These are phyloP conservation scores for Notothenia rossii DNA, from an alignment of 2,113 vertebrate species.

Conservation along the genomic window DNA sequence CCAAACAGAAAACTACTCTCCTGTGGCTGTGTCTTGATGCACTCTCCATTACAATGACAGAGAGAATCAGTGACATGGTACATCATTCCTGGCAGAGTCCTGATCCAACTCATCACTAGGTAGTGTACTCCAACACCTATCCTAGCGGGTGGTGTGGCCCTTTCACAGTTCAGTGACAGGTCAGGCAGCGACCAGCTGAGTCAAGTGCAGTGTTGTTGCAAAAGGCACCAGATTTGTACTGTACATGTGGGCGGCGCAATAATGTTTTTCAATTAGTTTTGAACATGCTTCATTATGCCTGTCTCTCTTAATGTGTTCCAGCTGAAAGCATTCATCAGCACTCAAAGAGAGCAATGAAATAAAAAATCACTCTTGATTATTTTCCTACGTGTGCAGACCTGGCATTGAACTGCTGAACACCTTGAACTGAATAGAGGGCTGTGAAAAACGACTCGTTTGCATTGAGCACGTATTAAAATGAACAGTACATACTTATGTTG, in stretches of 20 bases:
- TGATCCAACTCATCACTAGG: too few relatives aligned
- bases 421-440: neutral
- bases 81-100: too few relatives aligned
- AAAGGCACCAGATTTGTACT: neutral
- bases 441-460: neutral
- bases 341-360: constrained; percentile 25
- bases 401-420: constrained; percentile 7
- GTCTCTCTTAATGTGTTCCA: constrained; percentile 22
- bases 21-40: too few relatives aligned
- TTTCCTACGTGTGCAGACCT: constrained; percentile 31
- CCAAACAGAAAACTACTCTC: too few relatives aligned
- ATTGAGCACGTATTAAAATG: neutral
- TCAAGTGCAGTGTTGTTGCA: constrained; percentile 22
- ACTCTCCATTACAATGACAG: too few relatives aligned
- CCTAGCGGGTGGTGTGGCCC: neutral
- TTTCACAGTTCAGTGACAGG: constrained; percentile 3
- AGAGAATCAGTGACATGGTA: too few relatives aligned
- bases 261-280: neutral
- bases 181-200: neutral
- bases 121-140: neutral
- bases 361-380: constrained; percentile 29
- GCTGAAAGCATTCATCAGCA: constrained; percentile 30
- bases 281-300: constrained; percentile 16
- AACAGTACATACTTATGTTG: neutral
- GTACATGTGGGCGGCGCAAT: neutral